Evolutionary conservation across 2,113 vertebrate genomes (phyloP), one percentile per base, ranked within the genome.

Genomic region (Odocoileus virginianus): DNA sequence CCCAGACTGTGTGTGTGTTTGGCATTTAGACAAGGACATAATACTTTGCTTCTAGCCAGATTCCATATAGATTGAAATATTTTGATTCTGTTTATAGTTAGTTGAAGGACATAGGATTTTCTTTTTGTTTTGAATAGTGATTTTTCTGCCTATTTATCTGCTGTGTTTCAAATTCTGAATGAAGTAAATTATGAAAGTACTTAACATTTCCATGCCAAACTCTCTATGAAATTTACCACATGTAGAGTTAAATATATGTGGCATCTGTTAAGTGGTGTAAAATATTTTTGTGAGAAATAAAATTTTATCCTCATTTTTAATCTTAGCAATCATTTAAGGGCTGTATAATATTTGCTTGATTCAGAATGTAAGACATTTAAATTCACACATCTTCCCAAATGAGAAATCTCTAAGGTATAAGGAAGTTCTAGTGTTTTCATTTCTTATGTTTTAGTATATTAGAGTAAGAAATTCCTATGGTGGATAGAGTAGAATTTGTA

Each of bases 151-250:
- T 58, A 9, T 89, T 87, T 15, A 74, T 94, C 43, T 96, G 28
- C 94, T 12, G n/a, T 95, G 7, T 96, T 96, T 95, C 61, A 79
- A 89, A 84, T 36, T 84, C 33, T 84, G 17, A 94, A 89, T 93
- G 67, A 95, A 57, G 15, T 93, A 67, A 93, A 87, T 92, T 96
- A 52, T 79, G 10, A 61, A 91, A 83, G 33, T 86, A 81, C 16
- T 96, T 97, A 8, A 13, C 71, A 89, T 96, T 95, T 28, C n/a
- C 6, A 9, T 58, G 60, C 64, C 7, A 74, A 85, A 9, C 19
- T 28, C 19, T 28, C 3, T 82, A 1, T 85, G 55, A 94, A 60
- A 94, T 78, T 89, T 76, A 64, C 57, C 10, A 71, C 25, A 71
- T 7, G 16, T 6, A 52, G 30, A 67, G 21, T 45, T 74, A 91